Base-by-base conservation (phyloP, 2,113 vertebrate genomes). In the Ctenomys sociabilis region DNA sequence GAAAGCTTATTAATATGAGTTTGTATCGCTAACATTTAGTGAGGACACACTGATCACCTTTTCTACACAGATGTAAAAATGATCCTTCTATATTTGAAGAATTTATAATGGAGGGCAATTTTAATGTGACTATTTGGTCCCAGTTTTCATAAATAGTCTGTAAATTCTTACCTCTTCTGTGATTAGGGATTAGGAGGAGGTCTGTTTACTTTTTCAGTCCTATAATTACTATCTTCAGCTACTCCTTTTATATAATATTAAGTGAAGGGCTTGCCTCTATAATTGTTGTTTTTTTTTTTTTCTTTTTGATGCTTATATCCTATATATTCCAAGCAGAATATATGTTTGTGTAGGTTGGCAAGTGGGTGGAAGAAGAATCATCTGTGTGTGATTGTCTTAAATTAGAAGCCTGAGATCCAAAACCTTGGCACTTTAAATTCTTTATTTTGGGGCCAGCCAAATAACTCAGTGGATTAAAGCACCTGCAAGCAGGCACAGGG, bases 401-500 rank as follows among this genome's bases (percentile, higher is more conserved):
- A 86, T 82, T 94, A 87, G 92, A 90, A 86, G 5, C 54, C 54
- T 89, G 63, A 59, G 81, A 86, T 89, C 49, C n/a, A 91, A 68
- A 94, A 94, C 43, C 19, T 66, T 45, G 28, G 30, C 80, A 91
- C 54, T 95, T 91, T 91, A 61, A 80, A 66, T 95, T 90, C 40
- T 37, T 92, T 66, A 78, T 17, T 93, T 49, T 49, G 49, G 49
- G 49, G 49, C 49, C 49, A 49, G 49, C 49, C 49, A 49, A 49
- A 49, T 49, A 49, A 11, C 49, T 49, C 49, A 49, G 10, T 49
- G 49, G 10, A 8, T 49, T 9, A 49, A 49, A 49, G 49, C 12
- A 11, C 49, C 49, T 49, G 49, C 49, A 49, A 49, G 49, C 49
- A 49, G 49, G 49, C 49, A 11, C 49, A 49, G 49, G 49, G 49